phyloP scores from a whole-genome alignment of 2,888 invertebrate species.

The Galerucella nymphaeae region DNA sequence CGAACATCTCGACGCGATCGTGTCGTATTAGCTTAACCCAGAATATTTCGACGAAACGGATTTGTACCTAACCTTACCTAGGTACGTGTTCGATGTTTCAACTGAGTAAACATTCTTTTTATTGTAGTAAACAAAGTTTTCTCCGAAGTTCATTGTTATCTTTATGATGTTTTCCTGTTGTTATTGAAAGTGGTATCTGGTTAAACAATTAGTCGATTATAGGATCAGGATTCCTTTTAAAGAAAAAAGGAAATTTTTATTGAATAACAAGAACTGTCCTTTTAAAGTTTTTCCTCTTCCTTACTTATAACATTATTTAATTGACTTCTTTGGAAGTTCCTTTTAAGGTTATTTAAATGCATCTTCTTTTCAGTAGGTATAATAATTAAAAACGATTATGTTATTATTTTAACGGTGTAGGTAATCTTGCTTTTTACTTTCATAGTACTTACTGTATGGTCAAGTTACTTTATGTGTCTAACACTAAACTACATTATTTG shows the following conservation, averaged over 20 bases:
- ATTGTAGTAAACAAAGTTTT: conserved; percentile 21
- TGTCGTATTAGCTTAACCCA: conserved; percentile 24
- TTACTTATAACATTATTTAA: background rate
- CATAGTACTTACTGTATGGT: too few species aligned
- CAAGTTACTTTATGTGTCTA: too few species aligned
- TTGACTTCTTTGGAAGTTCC: too few species aligned
- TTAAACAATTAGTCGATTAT: conserved; percentile 1
- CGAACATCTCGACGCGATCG: background rate
- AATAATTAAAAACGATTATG: too few species aligned
- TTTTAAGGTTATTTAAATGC: too few species aligned
- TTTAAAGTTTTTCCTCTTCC: background rate
- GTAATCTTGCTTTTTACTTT: too few species aligned
- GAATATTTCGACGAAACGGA: conserved; percentile 4
- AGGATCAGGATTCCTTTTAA: background rate
- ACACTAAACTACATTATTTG: background rate
- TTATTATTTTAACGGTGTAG: too few species aligned
- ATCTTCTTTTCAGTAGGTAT: too few species aligned
- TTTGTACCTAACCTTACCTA: conserved; percentile 2
- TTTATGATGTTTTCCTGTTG: conserved; percentile 23
- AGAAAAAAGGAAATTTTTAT: background rate
- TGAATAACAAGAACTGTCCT: background rate
- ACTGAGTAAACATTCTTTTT: conserved; percentile 12
- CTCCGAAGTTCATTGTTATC: conserved; percentile 27
- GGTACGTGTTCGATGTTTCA: conserved; percentile 16
- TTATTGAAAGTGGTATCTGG: conserved; percentile 20